Conservation (phyloP, 2,888 invertebrate genomes). For the Siphlonurus alternatus region DNA sequence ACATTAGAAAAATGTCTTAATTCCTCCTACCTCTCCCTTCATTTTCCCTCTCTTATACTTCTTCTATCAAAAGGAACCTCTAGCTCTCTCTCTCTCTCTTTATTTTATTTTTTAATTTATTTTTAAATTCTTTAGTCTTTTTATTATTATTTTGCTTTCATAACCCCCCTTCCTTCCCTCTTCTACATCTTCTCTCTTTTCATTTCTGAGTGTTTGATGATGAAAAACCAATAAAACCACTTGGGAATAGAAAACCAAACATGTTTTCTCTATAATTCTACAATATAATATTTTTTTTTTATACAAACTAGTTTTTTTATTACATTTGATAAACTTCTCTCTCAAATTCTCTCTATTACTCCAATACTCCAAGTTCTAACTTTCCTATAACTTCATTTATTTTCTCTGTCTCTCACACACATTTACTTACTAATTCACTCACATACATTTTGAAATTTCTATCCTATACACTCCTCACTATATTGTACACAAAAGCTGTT, state of each 20-base stretch:
- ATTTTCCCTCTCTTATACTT: neutral
- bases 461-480: no score
- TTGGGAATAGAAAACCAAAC: neutral
- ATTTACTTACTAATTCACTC: no score
- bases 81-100: neutral
- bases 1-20: conserved; percentile 4
- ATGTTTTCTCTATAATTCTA: neutral
- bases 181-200: neutral
- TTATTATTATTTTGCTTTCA: neutral
- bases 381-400: no score
- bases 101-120: neutral
- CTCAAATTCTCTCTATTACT: no score
- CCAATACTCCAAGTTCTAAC: no score
- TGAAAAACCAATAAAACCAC: neutral
- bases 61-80: neutral
- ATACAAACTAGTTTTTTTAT: no score
- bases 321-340: no score
- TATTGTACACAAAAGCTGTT: no score
- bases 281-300: no score
- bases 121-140: neutral
- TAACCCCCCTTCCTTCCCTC: neutral
- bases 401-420: no score
- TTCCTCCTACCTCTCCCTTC: neutral
- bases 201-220: neutral
- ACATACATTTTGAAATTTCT: no score